Percentiles rank a stretch among this genome's conserved stretches.
phyloP scores from a whole-genome alignment of 2,113 vertebrate genomes.

The Syngnathus typhle region DNA sequence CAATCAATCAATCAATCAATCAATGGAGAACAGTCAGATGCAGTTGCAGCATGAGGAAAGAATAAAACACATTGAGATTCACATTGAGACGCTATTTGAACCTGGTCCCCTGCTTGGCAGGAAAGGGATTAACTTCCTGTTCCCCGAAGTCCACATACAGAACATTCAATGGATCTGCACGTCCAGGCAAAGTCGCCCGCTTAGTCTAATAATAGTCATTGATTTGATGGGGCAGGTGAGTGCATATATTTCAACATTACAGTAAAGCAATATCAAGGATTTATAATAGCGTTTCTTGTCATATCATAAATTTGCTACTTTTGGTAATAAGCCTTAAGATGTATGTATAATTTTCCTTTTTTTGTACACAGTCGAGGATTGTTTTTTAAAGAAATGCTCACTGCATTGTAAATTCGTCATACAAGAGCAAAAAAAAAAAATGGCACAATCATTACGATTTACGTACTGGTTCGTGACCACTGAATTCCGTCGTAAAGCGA shows the following conservation, averaged over 20 bases:
- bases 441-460: too few relatives aligned
- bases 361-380: too few relatives aligned
- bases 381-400: too few relatives aligned
- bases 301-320: too few relatives aligned
- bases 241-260: neutral
- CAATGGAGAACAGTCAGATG: slow-evolving; percentile 3
- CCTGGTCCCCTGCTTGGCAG: neutral
- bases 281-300: slow-evolving; percentile 40
- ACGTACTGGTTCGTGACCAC: too few relatives aligned
- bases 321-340: too few relatives aligned
- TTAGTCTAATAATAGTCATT: slow-evolving; percentile 1
- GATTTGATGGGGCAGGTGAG: neutral
- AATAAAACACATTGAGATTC: neutral
- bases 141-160: neutral
- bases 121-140: neutral
- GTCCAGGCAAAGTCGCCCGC: neutral
- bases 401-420: too few relatives aligned
- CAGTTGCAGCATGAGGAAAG: neutral
- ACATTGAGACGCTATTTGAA: neutral
- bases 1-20: too few relatives aligned
- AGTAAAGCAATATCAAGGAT: slow-evolving; percentile 19
- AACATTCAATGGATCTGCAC: neutral
- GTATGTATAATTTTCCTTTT: too few relatives aligned
- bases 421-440: too few relatives aligned
- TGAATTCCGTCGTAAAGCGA: too few relatives aligned